Evolutionary conservation across 2,113 vertebrate genomes (phyloP), one percentile per base, ranked within the genome.

Genomic region (Pseudorhombus dupliciocellatus): DNA sequence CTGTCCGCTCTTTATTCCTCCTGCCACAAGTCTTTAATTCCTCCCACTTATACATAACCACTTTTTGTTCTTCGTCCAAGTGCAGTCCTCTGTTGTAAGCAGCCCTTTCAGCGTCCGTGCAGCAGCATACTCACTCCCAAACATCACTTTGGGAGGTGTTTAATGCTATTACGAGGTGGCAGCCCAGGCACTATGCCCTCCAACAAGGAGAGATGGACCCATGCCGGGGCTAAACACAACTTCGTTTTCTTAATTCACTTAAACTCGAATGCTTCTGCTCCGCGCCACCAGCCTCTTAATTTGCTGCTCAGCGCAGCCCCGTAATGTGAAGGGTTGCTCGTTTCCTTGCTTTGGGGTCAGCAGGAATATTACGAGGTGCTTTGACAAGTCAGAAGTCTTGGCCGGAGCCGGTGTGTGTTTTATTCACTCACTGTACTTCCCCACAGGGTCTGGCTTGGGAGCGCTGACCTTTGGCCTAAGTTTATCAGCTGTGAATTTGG

Each of bases 231-330:
- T 85, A 75, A 77, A 84, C 84, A 59, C 37, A 54, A 89, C 80
- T 87, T 84, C 34, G n/a, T 63, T 84, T 76, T 71, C 84, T 82
- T 92, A 86, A 92, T 92, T 92, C 86, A 87, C 85, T 90, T 85
- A 84, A 86, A 82, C 77, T 59, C 3, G 14, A 40, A 37, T 51
- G 37, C 57, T 71, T 70, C 65, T 80, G 77, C 73, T 75, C 68
- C 54, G 76, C 51, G 77, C 75, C 73, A 75, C 78, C 28, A 69
- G 69, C 63, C 76, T 83, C 70, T 87, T 82, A 80, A 77, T 81
- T 87, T 81, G 56, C 75, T 55, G 77, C 40, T 76, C 60, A 2
- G 75, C 22, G 22, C 51, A 46, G 67, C 71, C 57, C 71, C 80
- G 61, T 75, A 81, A 86, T 72, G 73, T n/a, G 15, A 58, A 56